Conservation (phyloP, 2,797 vertebrate genomes). For the Macroramphosus scolopax region DNA sequence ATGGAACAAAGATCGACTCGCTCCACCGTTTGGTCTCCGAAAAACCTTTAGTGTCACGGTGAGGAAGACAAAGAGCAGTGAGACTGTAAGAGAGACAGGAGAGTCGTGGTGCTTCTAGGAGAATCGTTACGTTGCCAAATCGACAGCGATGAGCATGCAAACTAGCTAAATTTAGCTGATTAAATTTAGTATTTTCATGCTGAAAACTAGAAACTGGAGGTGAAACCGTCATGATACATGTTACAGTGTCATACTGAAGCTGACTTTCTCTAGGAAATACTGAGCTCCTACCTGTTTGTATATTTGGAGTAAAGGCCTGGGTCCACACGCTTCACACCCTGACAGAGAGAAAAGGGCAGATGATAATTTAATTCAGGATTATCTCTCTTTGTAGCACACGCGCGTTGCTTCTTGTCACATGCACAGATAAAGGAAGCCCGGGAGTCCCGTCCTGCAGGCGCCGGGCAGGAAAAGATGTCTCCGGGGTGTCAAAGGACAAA, state of each 20-base stretch:
- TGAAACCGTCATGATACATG: too few species aligned
- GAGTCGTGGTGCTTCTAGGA: too few species aligned
- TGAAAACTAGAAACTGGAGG: background rate
- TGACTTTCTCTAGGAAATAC: too few species aligned
- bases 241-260: too few species aligned
- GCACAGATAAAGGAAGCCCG: background rate
- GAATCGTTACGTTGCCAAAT: too few species aligned
- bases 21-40: slow-evolving; percentile 86
- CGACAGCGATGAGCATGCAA: too few species aligned
- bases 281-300: slow-evolving; percentile 56
- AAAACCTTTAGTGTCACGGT: too few species aligned
- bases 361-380: background rate
- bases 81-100: too few species aligned
- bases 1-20: slow-evolving; percentile 95
- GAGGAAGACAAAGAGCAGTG: slow-evolving; percentile 1
- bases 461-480: slow-evolving; percentile 43
- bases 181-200: too few species aligned
- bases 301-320: slow-evolving; percentile 82
- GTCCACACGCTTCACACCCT: slow-evolving; percentile 92
- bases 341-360: slow-evolving; percentile 34
- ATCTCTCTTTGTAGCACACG: background rate
- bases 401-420: background rate
- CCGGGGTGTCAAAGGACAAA: slow-evolving; percentile 24
- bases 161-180: too few species aligned
- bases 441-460: slow-evolving; percentile 6